A percentile compares a stretch with the other conserved stretches of the same genome.
Conservation (phyloP, 2,797 vertebrate species). For the Alcedo quadribrachys region DNA sequence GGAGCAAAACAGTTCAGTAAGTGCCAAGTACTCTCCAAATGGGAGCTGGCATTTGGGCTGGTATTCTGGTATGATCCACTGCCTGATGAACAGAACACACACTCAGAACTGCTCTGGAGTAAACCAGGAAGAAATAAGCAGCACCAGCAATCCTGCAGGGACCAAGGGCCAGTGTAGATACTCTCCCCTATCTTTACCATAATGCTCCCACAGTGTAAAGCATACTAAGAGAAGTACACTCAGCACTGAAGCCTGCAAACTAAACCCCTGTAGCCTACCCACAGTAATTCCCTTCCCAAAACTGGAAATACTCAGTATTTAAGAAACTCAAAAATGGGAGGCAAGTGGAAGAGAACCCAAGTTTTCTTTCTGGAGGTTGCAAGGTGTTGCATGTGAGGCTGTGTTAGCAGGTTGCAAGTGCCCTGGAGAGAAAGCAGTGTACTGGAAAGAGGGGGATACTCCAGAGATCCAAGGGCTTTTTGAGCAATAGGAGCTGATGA, state of each 20-base stretch:
- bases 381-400: not conserved
- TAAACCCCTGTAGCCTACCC: not conserved
- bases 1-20: not conserved
- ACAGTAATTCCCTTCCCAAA: not conserved
- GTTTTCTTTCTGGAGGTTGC: not conserved
- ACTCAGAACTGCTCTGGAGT: not conserved
- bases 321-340: not conserved
- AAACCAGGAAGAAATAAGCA: not conserved
- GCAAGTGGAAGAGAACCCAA: not conserved
- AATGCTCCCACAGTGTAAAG: not conserved
- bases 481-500: conserved; percentile 78
- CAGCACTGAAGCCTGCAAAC: not conserved
- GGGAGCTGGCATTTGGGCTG: not conserved
- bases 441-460: conserved; percentile 45
- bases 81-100: not conserved
- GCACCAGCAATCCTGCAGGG: not conserved
- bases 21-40: not conserved
- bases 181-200: not conserved
- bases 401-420: not conserved
- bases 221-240: not conserved
- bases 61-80: not conserved
- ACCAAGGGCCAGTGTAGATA: not conserved
- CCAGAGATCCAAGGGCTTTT: conserved; percentile 36
- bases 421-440: conserved; percentile 15
- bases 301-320: not conserved